These are phyloP conservation scores for Lepus timidus DNA, from an alignment of 2,113 vertebrate genomes.

Conservation along the genomic window DNA sequence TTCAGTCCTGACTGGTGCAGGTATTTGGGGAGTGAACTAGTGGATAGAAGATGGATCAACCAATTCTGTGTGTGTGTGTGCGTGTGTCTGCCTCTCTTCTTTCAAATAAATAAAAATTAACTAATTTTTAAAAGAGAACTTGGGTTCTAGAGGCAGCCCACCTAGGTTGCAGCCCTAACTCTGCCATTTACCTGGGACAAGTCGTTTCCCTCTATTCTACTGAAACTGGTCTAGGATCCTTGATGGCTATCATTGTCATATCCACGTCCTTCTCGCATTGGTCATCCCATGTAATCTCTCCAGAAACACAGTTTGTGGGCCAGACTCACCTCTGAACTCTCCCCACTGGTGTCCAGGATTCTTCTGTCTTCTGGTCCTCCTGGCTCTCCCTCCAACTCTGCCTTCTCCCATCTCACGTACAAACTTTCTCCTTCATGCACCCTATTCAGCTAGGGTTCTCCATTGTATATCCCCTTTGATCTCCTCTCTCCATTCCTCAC, in stretches of 20 bases:
- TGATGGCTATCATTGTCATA: neutral
- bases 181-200: neutral
- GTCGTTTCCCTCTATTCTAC: neutral
- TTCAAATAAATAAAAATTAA: neutral
- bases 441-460: neutral
- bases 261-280: neutral
- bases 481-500: neutral
- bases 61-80: no score
- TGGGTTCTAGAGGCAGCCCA: no score
- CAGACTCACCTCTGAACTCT: neutral
- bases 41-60: no score
- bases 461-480: no score
- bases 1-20: no score
- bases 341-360: neutral
- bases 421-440: neutral
- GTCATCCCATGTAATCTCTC: neutral
- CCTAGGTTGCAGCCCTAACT: neutral
- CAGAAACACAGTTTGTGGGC: neutral
- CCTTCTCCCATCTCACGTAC: neutral
- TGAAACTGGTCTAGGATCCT: neutral
- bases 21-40: no score
- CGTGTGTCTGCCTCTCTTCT: no score
- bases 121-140: no score
- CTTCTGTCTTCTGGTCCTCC: neutral
- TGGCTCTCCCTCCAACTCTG: neutral